Percentiles rank a stretch among this genome's conserved stretches.
phyloP scores from a whole-genome alignment of 64 coral and sea anemone genomes.

The Astreopora myriophthalma region DNA sequence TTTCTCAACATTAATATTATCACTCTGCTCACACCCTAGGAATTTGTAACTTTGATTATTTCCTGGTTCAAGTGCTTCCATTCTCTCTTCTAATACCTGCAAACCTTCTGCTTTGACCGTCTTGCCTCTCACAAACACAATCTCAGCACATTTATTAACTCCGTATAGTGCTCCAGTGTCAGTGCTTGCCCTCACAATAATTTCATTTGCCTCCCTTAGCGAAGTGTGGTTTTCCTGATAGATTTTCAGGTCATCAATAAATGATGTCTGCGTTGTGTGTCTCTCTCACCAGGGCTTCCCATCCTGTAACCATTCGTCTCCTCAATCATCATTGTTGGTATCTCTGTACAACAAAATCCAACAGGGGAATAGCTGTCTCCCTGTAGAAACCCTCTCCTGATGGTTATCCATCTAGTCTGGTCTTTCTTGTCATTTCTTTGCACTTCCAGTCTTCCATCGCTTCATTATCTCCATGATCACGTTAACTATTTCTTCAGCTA shows the following conservation, averaged over 20 bases:
- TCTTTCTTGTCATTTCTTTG: background rate
- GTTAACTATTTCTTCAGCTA: background rate
- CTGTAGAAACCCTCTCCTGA: constrained; percentile 18
- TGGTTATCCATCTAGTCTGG: constrained; percentile 4
- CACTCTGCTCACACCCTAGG: constrained; percentile 20
- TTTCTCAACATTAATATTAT: constrained; percentile 7
- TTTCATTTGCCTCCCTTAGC: background rate
- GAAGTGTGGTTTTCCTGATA: constrained; percentile 23
- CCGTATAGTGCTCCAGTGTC: constrained; percentile 23
- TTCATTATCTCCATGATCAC: background rate
- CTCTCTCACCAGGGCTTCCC: constrained; percentile 9
- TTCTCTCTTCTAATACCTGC: constrained; percentile 4
- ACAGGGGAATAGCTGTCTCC: constrained; percentile 35
- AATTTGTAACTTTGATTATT: constrained; percentile 40
- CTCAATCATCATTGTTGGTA: background rate
- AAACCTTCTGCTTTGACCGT: constrained; percentile 30
- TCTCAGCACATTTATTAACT: constrained; percentile 39
- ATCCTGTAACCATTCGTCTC: constrained; percentile 27
- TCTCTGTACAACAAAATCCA: constrained; percentile 31
- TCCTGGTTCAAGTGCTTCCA: constrained; percentile 29
- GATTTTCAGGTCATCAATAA: constrained; percentile 3
- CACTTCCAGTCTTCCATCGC: constrained; percentile 53
- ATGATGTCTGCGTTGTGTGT: background rate
- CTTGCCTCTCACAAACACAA: constrained; percentile 18
- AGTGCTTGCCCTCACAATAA: constrained; percentile 11